These are phyloP conservation scores for Upupa epops DNA, from an alignment of 2,113 vertebrate genomes.

Conservation along the genomic window DNA sequence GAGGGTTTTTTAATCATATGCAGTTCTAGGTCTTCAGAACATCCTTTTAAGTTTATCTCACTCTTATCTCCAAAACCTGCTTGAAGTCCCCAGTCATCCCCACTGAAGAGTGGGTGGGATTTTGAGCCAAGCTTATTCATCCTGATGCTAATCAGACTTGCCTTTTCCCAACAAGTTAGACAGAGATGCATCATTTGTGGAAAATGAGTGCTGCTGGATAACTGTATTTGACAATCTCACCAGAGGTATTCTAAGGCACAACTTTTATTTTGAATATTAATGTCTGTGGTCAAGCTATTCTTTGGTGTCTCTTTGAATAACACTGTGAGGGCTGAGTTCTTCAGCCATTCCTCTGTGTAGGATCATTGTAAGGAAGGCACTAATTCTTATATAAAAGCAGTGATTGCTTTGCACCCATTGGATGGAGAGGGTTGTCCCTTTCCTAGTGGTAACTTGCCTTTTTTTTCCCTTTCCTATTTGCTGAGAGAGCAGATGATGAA, in stretches of 20 bases:
- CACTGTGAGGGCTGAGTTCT: not conserved
- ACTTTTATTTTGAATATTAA: not conserved
- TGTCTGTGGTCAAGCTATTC: not conserved
- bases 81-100: not conserved
- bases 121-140: not conserved
- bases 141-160: not conserved
- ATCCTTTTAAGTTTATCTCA: not conserved
- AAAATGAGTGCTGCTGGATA: not conserved
- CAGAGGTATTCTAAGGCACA: not conserved
- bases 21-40: not conserved
- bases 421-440: not conserved
- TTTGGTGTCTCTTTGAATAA: not conserved
- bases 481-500: not conserved
- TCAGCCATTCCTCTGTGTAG: not conserved
- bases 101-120: not conserved
- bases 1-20: not conserved
- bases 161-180: not conserved
- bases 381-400: accelerated
- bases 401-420: not conserved
- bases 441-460: not conserved
- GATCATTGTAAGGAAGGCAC: not conserved
- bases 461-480: not conserved
- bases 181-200: not conserved
- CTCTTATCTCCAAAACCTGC: not conserved
- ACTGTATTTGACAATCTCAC: not conserved